Base-by-base conservation (phyloP, 2,797 vertebrate species). In the Malacoraja senta region DNA sequence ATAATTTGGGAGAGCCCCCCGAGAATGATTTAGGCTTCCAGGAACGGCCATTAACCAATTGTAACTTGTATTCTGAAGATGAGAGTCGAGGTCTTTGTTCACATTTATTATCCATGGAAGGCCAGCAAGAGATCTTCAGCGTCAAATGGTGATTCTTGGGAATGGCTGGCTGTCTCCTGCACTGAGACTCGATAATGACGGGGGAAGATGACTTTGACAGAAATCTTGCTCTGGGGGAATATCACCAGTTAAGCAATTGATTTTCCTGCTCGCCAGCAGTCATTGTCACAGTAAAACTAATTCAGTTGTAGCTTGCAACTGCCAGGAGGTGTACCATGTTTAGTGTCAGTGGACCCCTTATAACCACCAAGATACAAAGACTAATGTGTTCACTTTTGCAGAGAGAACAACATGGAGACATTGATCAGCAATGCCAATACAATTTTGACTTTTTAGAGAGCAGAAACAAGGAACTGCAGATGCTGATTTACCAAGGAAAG, bases 181-280 rank as follows among this genome's bases (percentile, higher is more conserved):
- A 88, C 29, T 21, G 84, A 88, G 84, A 88, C 1, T 35, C n/a
- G 84, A 88, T 88, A 88, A 88, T 35, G 61, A 88, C 61, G 65
- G 84, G n/a, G n/a, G n/a, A 88, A 88, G 84, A 88, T 35, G 84
- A 68, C 84, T 88, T 65, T 68, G 84, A 88, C 84, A 88, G 84
- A 88, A 88, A 68, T 68, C 84, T 88, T 88, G 84, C 84, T 88
- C 84, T 65, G 65, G 84, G 84, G 84, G 84, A 88, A 88, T 68
- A 88, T 88, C 29, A 68, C 84, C 84, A 88, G 84, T 68, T 65
- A 88, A 88, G 84, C 84, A 88, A 88, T 88, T 68, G 84, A 88
- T 68, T 88, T 88, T 88, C 7, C 84, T 35, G 61, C 63, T 88
- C 63, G n/a, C 84, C 84, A 88, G 84, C 65, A 88, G 68, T 63